Conservation (phyloP, 2,113 vertebrate species). For the Halichoerus grypus region DNA sequence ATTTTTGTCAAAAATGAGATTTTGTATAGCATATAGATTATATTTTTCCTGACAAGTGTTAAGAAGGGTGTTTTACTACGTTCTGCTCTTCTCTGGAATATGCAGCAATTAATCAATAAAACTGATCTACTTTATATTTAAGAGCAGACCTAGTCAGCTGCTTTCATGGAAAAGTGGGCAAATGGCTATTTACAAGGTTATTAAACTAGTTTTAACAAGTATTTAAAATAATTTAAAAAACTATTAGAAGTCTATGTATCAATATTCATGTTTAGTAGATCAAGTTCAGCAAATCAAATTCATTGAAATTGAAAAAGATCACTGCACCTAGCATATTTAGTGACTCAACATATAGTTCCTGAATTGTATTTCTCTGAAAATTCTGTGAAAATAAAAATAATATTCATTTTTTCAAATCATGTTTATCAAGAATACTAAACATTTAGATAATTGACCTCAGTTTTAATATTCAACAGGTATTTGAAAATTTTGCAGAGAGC, state of each 20-base stretch:
- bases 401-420: conserved; percentile 2
- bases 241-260: not conserved
- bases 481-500: not conserved
- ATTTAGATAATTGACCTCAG: not conserved
- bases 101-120: not conserved
- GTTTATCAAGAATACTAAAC: not conserved
- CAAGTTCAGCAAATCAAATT: not conserved
- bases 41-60: not conserved
- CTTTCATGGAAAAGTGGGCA: not conserved
- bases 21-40: conserved; percentile 18
- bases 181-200: not conserved
- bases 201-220: not conserved
- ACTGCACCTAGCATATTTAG: not conserved
- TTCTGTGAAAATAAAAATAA: not conserved
- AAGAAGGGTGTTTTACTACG: not conserved
- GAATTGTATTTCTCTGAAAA: not conserved
- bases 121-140: not conserved
- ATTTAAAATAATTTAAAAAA: not conserved
- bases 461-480: not conserved
- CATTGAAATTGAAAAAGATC: conserved; percentile 6
- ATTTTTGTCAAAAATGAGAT: conserved; percentile 6
- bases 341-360: not conserved
- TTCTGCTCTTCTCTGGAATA: not conserved
- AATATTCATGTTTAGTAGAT: not conserved
- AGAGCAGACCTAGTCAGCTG: not conserved